Conservation (phyloP, 2,888 invertebrate species). For the Melanargia galathea region DNA sequence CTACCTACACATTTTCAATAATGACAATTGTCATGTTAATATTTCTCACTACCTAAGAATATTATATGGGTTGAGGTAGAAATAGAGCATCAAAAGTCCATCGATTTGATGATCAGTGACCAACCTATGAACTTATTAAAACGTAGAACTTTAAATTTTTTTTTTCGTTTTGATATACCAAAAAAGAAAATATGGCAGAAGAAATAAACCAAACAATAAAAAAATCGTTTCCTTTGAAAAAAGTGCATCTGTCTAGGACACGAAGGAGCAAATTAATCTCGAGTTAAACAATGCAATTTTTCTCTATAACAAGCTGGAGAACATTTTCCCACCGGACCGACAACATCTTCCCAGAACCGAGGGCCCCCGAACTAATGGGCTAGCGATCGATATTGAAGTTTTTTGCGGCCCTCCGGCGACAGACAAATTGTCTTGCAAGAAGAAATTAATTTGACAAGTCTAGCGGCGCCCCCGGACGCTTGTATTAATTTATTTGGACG, state of each 20-base stretch:
- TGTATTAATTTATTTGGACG: constrained; percentile 80
- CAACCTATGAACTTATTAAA: no score
- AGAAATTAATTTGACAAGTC: constrained; percentile 82
- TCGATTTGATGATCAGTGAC: no score
- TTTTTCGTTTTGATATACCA: no score
- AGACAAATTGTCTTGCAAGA: constrained; percentile 80
- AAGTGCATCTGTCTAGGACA: background rate
- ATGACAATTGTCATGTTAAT: no score
- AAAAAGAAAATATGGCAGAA: no score
- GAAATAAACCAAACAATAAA: no score
- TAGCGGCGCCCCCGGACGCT: constrained; percentile 68
- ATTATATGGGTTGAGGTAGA: no score
- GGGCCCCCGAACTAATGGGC: constrained; percentile 62
- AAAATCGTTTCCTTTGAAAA: background rate
- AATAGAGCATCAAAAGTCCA: no score
- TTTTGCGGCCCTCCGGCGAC: constrained; percentile 65
- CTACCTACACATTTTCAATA: no score
- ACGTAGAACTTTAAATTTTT: no score
- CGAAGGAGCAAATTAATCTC: constrained; percentile 14
- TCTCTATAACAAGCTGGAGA: constrained; percentile 21
- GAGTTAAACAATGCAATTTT: constrained; percentile 23
- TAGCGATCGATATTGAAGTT: constrained; percentile 74
- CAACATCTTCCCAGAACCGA: constrained; percentile 43
- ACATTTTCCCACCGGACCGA: constrained; percentile 29
- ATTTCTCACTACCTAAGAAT: no score